Percentiles rank a stretch among this genome's conserved stretches.
Evolutionary conservation across 2,888 invertebrate genomes (phyloP).

Genomic region (Lithophane semibrunnea): DNA sequence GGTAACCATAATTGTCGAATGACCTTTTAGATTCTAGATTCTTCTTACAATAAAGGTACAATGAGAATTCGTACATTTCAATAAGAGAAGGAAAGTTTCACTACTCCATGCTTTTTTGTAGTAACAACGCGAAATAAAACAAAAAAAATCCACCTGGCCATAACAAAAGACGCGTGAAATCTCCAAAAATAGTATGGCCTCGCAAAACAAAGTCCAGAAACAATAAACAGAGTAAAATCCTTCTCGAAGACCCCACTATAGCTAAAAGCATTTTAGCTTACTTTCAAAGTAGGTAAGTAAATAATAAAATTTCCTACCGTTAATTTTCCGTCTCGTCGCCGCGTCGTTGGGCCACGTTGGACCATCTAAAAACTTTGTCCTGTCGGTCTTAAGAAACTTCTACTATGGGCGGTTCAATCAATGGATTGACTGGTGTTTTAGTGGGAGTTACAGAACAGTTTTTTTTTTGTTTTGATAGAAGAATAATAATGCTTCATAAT

Average conservation of each 20-base stretch:
- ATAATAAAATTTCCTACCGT: constrained; percentile 64
- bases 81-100: not conserved
- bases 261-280: constrained; percentile 63
- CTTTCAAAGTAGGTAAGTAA: constrained; percentile 61
- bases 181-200: constrained; percentile 21
- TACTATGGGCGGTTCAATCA: constrained; percentile 46
- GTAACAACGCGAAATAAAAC: not conserved
- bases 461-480: constrained; percentile 15
- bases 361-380: constrained; percentile 53
- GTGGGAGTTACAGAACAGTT: constrained; percentile 1
- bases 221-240: constrained; percentile 56
- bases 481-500: not conserved
- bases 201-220: constrained; percentile 32
- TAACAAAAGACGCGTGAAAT: constrained; percentile 9
- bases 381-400: constrained; percentile 44
- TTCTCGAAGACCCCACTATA: constrained; percentile 44
- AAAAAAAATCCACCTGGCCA: not conserved
- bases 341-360: constrained; percentile 35
- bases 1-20: not conserved
- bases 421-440: constrained; percentile 34
- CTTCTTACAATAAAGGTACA: too few relatives aligned
- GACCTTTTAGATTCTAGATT: not conserved
- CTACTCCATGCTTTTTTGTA: not conserved
- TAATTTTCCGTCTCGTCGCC: constrained; percentile 65
- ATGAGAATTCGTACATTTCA: too few relatives aligned